These are phyloP conservation scores for Orchesellides sinensis DNA, from an alignment of 2,888 invertebrate genomes.

Conservation along the genomic window DNA sequence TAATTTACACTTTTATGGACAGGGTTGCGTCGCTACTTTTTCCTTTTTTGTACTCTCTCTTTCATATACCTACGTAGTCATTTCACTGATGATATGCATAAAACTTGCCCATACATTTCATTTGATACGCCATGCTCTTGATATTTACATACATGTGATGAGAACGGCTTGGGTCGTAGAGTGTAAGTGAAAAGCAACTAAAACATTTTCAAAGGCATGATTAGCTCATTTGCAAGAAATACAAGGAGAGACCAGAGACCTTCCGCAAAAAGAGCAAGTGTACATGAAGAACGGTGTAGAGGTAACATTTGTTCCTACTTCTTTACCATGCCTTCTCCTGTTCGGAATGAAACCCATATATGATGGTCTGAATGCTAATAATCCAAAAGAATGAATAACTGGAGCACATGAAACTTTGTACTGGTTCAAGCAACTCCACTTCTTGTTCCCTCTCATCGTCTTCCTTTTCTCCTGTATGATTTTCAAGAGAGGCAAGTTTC, in stretches of 20 bases:
- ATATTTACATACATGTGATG: neutral
- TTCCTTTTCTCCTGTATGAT: neutral
- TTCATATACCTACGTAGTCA: neutral
- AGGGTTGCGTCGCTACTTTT: neutral
- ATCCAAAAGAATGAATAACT: conserved; percentile 9
- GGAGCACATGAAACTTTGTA: conserved; percentile 10
- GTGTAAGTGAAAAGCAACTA: neutral
- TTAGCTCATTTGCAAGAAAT: conserved; percentile 51
- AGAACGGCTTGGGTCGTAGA: no score
- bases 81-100: conserved; percentile 40
- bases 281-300: neutral
- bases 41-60: neutral
- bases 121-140: no score
- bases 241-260: neutral
- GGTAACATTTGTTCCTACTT: conserved; percentile 41
- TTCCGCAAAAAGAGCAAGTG: neutral
- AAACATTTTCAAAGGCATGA: conserved; percentile 36
- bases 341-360: conserved; percentile 36
- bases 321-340: neutral
- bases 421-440: conserved; percentile 6
- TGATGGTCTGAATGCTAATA: conserved; percentile 39
- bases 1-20: conserved; percentile 51
- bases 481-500: conserved; percentile 12
- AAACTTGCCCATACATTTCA: neutral
- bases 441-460: neutral